These are phyloP conservation scores for Archivesica marissinica DNA, from an alignment of 1,140 invertebrate genomes.

Conservation along the genomic window DNA sequence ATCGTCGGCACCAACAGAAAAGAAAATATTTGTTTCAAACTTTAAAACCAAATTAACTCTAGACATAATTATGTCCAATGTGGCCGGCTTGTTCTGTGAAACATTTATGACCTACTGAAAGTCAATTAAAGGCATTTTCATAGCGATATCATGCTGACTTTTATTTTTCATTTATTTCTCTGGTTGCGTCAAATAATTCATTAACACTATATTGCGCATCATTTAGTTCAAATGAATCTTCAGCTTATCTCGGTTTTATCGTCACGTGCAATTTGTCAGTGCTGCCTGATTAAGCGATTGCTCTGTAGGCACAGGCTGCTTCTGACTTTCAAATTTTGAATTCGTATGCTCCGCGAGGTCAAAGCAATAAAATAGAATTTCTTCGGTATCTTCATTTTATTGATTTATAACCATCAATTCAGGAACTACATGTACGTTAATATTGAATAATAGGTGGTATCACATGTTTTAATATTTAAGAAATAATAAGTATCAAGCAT, in stretches of 20 bases:
- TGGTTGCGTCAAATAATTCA: constrained; percentile 29
- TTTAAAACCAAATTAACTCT: no score
- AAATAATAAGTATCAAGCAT: no score
- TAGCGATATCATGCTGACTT: not conserved
- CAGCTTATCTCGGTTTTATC: constrained; percentile 25
- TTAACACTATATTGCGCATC: constrained; percentile 32
- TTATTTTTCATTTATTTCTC: constrained; percentile 51
- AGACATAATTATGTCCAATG: no score
- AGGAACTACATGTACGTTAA: no score
- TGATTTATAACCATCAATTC: no score
- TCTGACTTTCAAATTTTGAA: not conserved
- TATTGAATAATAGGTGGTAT: no score
- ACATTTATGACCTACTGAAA: constrained; percentile 22
- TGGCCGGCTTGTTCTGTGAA: not conserved
- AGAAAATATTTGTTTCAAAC: no score
- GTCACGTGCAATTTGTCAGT: constrained; percentile 57
- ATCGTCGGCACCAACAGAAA: no score
- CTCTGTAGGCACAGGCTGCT: not conserved
- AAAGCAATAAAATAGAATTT: no score
- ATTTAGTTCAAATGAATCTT: constrained; percentile 25
- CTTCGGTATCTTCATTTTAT: no score
- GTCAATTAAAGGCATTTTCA: not conserved
- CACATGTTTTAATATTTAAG: no score
- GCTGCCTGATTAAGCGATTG: constrained; percentile 34
- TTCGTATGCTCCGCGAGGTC: no score